Percentiles rank a stretch among this genome's conserved stretches.
These are phyloP conservation scores for Hydropotes inermis DNA, from an alignment of 2,113 vertebrate genomes.

Conservation along the genomic window DNA sequence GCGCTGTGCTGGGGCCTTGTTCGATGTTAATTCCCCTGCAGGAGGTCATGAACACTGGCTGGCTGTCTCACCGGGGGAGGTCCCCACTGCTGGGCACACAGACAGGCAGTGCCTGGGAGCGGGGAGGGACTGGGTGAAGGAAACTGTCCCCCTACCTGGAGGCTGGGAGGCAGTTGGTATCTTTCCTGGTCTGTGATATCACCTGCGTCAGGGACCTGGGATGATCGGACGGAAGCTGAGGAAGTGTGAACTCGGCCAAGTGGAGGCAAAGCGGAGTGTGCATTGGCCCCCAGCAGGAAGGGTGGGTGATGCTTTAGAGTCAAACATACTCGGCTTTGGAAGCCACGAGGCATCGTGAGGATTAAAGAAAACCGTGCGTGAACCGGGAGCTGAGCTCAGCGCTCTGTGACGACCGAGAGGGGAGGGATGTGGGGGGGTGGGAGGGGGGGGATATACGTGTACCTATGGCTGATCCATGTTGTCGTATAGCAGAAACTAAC, in stretches of 20 bases:
- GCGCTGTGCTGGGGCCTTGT: accelerated
- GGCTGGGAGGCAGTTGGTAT: background rate
- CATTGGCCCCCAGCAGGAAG: too few relatives aligned
- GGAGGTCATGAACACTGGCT: background rate
- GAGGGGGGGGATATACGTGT: background rate
- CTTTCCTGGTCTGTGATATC: background rate
- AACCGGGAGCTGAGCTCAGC: background rate
- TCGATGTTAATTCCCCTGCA: background rate
- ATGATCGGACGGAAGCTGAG: background rate
- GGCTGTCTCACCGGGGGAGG: background rate
- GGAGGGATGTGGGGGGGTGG: background rate
- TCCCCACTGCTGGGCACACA: background rate
- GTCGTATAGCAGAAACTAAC: background rate
- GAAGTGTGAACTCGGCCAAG: background rate
- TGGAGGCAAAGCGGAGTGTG: accelerated
- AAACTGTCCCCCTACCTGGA: background rate
- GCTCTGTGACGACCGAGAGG: background rate
- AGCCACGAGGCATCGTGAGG: background rate
- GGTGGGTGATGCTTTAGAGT: accelerated
- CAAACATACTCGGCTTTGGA: background rate
- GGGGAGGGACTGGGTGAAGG: background rate
- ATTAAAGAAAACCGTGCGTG: background rate
- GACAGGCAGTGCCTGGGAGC: accelerated
- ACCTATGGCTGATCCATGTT: background rate
- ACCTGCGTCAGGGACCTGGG: too few relatives aligned